Percentiles rank a stretch among this genome's conserved stretches.
Evolutionary conservation across 2,797 vertebrate species (phyloP).

Genomic region (Euthynnus affinis): DNA sequence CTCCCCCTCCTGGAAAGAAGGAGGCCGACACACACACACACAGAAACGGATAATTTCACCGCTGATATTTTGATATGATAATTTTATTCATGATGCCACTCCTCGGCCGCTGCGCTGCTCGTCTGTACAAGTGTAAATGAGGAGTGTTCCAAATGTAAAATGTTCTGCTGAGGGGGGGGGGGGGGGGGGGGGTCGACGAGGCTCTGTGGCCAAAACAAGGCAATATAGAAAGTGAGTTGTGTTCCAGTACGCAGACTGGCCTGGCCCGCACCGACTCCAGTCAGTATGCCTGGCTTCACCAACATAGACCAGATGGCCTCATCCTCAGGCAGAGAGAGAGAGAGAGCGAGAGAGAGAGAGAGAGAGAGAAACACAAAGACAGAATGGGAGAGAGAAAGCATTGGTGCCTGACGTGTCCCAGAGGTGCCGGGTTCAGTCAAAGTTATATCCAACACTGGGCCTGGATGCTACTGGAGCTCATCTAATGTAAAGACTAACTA

Average conservation of each 20-base stretch:
- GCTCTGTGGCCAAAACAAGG: slow-evolving; percentile 70
- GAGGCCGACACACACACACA: slow-evolving; percentile 33
- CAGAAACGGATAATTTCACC: slow-evolving; percentile 55
- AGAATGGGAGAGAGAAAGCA: slow-evolving; percentile 58
- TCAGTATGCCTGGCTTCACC: slow-evolving; percentile 72
- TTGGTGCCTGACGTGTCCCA: slow-evolving; percentile 78
- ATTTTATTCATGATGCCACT: slow-evolving; percentile 78
- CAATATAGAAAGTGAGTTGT: slow-evolving; percentile 66
- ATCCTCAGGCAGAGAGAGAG: slow-evolving; percentile 63
- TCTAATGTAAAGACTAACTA: slow-evolving; percentile 71
- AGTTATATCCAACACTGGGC: slow-evolving; percentile 70
- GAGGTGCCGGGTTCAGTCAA: slow-evolving; percentile 75
- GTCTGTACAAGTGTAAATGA: slow-evolving; percentile 74
- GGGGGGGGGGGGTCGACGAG: slow-evolving; percentile 50
- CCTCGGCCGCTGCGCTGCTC: slow-evolving; percentile 53
- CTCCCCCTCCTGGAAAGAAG: slow-evolving; percentile 11
- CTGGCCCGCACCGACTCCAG: slow-evolving; percentile 62
- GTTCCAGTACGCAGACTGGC: slow-evolving; percentile 68
- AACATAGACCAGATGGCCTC: slow-evolving; percentile 78
- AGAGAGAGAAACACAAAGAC: slow-evolving; percentile 44
- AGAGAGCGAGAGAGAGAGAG: slow-evolving; percentile 38
- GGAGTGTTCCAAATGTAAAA: slow-evolving; percentile 73
- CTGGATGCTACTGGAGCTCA: slow-evolving; percentile 63
- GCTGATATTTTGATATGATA: slow-evolving; percentile 73
- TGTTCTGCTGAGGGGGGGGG: slow-evolving; percentile 67